Conservation (phyloP, 2,113 vertebrate genomes). For the Spilogale gracilis region DNA sequence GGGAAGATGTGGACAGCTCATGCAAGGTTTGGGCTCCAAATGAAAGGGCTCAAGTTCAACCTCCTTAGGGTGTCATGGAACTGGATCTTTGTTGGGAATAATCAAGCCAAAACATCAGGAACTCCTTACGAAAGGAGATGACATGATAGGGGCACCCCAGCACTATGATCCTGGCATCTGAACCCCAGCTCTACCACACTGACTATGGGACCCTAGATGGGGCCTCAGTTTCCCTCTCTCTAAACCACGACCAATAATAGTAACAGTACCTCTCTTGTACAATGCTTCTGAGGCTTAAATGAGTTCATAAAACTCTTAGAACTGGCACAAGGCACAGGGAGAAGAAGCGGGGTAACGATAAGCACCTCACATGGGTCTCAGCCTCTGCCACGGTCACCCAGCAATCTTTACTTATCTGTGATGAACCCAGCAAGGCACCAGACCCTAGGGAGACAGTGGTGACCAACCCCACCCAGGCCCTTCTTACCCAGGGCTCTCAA, state of each 20-base stretch:
- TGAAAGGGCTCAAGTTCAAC: background rate
- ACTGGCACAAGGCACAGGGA: rapidly evolving
- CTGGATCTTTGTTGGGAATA: background rate
- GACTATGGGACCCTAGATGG: background rate
- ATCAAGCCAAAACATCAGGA: background rate
- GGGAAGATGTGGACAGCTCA: background rate
- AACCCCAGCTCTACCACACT: background rate
- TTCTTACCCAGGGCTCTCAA: rapidly evolving
- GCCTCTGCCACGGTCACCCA: background rate
- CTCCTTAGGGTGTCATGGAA: rapidly evolving
- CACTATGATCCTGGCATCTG: background rate
- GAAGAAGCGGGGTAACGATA: rapidly evolving
- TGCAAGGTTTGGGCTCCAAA: background rate
- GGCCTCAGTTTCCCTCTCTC: background rate
- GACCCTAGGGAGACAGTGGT: background rate
- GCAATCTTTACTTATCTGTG: rapidly evolving
- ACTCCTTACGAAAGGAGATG: background rate
- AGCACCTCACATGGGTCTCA: rapidly evolving
- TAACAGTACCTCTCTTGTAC: rapidly evolving
- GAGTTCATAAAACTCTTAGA: background rate
- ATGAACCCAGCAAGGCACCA: rapidly evolving
- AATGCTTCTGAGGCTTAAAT: rapidly evolving
- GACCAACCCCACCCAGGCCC: background rate
- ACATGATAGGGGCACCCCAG: background rate
- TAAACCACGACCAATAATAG: background rate